Evolutionary conservation across 1,140 invertebrate species (phyloP).

Genomic region (Parasteatoda tepidariorum): DNA sequence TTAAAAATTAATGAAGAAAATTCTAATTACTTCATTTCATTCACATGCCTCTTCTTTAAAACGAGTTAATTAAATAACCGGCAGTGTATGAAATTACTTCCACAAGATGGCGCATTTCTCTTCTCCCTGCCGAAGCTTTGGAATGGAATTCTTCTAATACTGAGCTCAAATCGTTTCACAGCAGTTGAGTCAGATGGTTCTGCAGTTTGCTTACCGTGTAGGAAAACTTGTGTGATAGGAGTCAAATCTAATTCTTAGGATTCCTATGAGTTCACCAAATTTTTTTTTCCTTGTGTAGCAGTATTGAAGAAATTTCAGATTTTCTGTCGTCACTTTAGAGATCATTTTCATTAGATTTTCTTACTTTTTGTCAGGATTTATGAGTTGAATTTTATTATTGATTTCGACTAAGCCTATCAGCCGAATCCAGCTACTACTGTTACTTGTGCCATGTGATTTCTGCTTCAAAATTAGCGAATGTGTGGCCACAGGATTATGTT

Average conservation of each 20-base stretch:
- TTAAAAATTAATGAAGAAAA: not conserved
- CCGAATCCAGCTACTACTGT: not conserved
- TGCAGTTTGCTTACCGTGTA: not conserved
- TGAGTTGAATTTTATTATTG: conserved; percentile 27
- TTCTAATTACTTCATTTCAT: not conserved
- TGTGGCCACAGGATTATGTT: not conserved
- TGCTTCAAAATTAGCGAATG: not conserved
- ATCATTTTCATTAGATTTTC: not conserved
- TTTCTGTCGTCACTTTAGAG: not conserved
- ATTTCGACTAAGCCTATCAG: conserved; percentile 44
- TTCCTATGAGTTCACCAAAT: not conserved
- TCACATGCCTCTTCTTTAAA: not conserved
- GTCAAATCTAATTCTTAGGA: not conserved
- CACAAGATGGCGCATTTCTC: not conserved
- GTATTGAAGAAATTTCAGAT: not conserved
- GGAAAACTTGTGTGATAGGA: not conserved
- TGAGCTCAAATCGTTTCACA: conserved; percentile 33
- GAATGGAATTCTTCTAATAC: not conserved
- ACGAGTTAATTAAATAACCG: not conserved
- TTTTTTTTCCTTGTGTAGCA: not conserved
- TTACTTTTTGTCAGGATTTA: not conserved
- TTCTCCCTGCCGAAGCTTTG: not conserved
- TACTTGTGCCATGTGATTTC: conserved; percentile 40
- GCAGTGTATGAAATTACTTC: not conserved
- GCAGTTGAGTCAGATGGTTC: conserved; percentile 19